Percentiles rank a stretch among this genome's conserved stretches.
Conservation (phyloP, 2,888 invertebrate species). For the Caenorhabditis angaria region DNA sequence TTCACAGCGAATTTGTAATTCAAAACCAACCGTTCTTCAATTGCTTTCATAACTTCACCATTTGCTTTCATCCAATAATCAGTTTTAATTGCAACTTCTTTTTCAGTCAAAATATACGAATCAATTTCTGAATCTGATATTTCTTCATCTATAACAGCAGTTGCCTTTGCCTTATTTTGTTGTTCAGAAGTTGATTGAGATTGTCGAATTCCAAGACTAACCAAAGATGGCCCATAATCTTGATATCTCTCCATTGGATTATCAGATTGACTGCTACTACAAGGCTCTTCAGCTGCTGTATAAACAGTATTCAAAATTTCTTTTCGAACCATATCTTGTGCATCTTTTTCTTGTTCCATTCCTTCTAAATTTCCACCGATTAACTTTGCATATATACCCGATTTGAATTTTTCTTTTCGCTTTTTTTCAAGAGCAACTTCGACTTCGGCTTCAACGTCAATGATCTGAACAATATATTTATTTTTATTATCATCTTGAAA, state of each 20-base stretch:
- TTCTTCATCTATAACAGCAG: slow-evolving; percentile 74
- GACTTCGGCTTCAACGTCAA: slow-evolving; percentile 59
- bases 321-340: slow-evolving; percentile 28
- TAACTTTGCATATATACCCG: slow-evolving; percentile 58
- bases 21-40: slow-evolving; percentile 81
- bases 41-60: slow-evolving; percentile 84
- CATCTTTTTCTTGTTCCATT: slow-evolving; percentile 19
- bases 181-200: background rate
- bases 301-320: slow-evolving; percentile 36
- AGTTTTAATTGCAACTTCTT: slow-evolving; percentile 84
- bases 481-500: too few species aligned
- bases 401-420: slow-evolving; percentile 60
- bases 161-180: slow-evolving; percentile 25
- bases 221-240: slow-evolving; percentile 60
- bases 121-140: slow-evolving; percentile 91
- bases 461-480: too few species aligned
- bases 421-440: slow-evolving; percentile 66
- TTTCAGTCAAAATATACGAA: slow-evolving; percentile 72
- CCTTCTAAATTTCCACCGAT: slow-evolving; percentile 37
- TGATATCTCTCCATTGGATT: slow-evolving; percentile 15
- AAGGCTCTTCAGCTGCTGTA: slow-evolving; percentile 28
- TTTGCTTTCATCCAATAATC: slow-evolving; percentile 88
- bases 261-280: background rate
- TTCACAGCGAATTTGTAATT: too few species aligned
- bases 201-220: slow-evolving; percentile 60